Evolutionary conservation across 2,113 vertebrate species (phyloP), one percentile per base, ranked within the genome.

Genomic region (Caloenas nicobarica): DNA sequence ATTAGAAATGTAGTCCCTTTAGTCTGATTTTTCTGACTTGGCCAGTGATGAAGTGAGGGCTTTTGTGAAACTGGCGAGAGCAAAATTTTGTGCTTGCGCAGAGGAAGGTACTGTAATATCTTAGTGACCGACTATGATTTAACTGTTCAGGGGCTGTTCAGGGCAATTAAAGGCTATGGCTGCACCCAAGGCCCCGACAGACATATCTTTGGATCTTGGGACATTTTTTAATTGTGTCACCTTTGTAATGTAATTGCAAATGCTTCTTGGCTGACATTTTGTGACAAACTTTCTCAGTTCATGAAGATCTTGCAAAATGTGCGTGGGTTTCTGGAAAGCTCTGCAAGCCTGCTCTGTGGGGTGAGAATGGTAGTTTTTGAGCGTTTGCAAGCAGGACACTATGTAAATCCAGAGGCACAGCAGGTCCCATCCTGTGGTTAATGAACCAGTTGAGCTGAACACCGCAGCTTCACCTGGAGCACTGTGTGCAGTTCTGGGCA

Each of bases 121-220:
- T 33, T 28, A 8, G 10, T 38, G 69, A 18, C 16, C 0, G 11
- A 31, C 51, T 38, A 1, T 28, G 36, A 5, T 25, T 11, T 50
- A 54, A 5, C 16, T 70, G 7, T 8, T 36, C 11, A 7, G 48
- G 22, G 10, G 5, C 50, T 93, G 51, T 2, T 60, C 24, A 53
- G 58, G 42, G 70, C 31, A 40, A 0, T 1, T 36, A 57, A 82
- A 50, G 31, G 53, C 57, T 31, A 2, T 40, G 25, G 8, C 11
- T 48, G 34, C 0, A 0, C 46, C 23, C 44, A 38, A 46, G 25
- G 26, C 26, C 23, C 46, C 0, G 1, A 31, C 24, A 89, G n/a
- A 24, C 16, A 5, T 17, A 33, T 56, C 18, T 18, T 64, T 74
- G 77, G 48, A 22, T 57, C 28, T 58, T 34, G 11, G 15, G 16